A percentile compares a stretch with the other conserved stretches of the same genome.
These are phyloP conservation scores for Chloroclystis v-ata DNA, from an alignment of 2,888 invertebrate genomes.

Conservation along the genomic window DNA sequence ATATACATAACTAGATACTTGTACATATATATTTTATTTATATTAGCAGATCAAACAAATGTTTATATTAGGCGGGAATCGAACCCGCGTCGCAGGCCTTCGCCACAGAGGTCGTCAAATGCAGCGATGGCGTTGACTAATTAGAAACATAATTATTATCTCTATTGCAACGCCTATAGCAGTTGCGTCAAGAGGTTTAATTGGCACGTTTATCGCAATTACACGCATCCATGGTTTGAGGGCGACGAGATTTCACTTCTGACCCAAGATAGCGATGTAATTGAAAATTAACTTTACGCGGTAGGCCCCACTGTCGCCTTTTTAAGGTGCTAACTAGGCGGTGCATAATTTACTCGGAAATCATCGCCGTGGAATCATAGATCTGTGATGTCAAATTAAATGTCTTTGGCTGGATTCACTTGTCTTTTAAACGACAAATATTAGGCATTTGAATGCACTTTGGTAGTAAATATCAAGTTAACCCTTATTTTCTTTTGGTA, in stretches of 20 bases:
- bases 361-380: not conserved
- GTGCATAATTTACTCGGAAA: constrained; percentile 24
- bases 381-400: no score
- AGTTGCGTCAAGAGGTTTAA: constrained; percentile 60
- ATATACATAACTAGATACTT: no score
- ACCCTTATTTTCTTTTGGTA: no score
- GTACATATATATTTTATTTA: no score
- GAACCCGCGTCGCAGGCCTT: no score
- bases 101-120: no score
- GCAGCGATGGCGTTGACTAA: constrained; percentile 19
- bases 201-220: constrained; percentile 66
- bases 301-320: constrained; percentile 30
- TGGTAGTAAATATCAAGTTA: no score
- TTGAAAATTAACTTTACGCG: constrained; percentile 46
- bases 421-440: no score
- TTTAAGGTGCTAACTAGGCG: constrained; percentile 35
- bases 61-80: no score
- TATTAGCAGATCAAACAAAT: no score
- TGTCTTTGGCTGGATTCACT: no score
- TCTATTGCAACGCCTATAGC: constrained; percentile 31
- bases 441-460: no score
- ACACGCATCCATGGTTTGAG: constrained; percentile 72
- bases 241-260: constrained; percentile 71
- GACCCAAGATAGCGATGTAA: constrained; percentile 61
- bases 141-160: constrained; percentile 25